Evolutionary conservation across 2,797 vertebrate species (phyloP).

Genomic region (Acridotheres tristis): DNA sequence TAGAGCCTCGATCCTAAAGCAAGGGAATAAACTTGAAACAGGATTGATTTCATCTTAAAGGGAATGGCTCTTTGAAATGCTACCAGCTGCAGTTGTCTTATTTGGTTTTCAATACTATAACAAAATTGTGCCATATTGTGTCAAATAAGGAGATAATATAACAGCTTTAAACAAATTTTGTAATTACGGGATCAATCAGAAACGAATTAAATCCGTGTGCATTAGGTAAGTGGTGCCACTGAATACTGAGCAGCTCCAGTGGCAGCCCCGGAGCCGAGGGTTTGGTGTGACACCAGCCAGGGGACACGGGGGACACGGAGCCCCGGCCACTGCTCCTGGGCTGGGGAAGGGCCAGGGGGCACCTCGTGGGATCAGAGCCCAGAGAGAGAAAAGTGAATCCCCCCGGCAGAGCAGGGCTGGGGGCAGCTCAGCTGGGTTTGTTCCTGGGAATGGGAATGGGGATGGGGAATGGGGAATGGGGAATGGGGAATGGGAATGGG

Average conservation of each 20-base stretch:
- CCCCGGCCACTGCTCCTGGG: accelerated
- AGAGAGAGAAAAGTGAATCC: accelerated
- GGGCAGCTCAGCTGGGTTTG: accelerated
- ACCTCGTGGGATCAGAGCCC: accelerated
- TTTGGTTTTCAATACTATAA: conserved; percentile 86
- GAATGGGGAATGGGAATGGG: no score
- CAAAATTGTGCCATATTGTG: conserved; percentile 97
- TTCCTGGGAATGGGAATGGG: not conserved
- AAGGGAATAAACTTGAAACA: conserved; percentile 92
- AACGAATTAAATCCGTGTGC: conserved; percentile 72
- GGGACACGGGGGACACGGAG: not conserved
- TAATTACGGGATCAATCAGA: conserved; percentile 87
- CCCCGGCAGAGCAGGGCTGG: no score
- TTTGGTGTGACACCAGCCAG: not conserved
- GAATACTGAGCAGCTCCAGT: conserved; percentile 72
- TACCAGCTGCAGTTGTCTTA: conserved; percentile 89
- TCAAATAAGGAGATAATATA: conserved; percentile 91
- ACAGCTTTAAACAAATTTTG: conserved; percentile 90
- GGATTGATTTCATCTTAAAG: conserved; percentile 99
- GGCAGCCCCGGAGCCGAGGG: not conserved
- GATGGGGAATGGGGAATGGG: no score
- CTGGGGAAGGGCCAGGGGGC: not conserved
- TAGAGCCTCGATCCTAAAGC: conserved; percentile 87
- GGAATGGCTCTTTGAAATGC: conserved; percentile 90
- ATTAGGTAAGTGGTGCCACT: conserved; percentile 30